phyloP scores from a whole-genome alignment of 2,113 vertebrate species.

The Prochilodus magdalenae region DNA sequence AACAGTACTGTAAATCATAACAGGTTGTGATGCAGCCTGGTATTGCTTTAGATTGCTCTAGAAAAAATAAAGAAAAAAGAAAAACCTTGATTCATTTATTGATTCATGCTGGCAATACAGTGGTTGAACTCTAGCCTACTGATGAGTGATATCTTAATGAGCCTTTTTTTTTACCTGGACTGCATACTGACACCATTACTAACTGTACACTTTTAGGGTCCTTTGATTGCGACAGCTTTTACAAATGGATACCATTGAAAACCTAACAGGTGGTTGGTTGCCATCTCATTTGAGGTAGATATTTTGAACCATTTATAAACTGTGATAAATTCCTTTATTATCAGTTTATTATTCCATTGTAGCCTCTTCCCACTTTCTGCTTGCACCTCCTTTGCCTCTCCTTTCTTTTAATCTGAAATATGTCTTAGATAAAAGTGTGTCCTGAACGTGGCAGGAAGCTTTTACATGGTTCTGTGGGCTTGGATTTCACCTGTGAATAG shows the following conservation, averaged over 20 bases:
- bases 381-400: slow-evolving; percentile 9
- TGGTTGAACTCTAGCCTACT: slow-evolving; percentile 72
- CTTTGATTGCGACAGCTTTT: slow-evolving; percentile 97
- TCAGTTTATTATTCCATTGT: slow-evolving; percentile 27
- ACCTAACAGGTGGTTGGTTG: slow-evolving; percentile 89
- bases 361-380: slow-evolving; percentile 1
- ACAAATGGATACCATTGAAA: slow-evolving; percentile 98
- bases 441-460: slow-evolving; percentile 26
- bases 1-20: neutral
- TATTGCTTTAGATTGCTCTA: slow-evolving; percentile 7
- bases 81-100: too few relatives aligned
- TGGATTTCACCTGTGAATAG: slow-evolving; percentile 11
- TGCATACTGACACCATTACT: slow-evolving; percentile 88
- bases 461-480: slow-evolving; percentile 47
- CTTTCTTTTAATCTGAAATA: slow-evolving; percentile 31
- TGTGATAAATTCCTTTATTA: slow-evolving; percentile 34
- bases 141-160: slow-evolving; percentile 65
- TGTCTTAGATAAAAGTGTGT: slow-evolving; percentile 29
- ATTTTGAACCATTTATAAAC: slow-evolving; percentile 80
- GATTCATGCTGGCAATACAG: slow-evolving; percentile 87
- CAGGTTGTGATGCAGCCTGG: neutral
- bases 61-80: neutral
- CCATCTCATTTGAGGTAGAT: slow-evolving; percentile 94
- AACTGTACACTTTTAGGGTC: slow-evolving; percentile 96
- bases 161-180: slow-evolving; percentile 78